Base-by-base conservation (phyloP, 2,113 vertebrate genomes). In the Macrotus californicus region DNA sequence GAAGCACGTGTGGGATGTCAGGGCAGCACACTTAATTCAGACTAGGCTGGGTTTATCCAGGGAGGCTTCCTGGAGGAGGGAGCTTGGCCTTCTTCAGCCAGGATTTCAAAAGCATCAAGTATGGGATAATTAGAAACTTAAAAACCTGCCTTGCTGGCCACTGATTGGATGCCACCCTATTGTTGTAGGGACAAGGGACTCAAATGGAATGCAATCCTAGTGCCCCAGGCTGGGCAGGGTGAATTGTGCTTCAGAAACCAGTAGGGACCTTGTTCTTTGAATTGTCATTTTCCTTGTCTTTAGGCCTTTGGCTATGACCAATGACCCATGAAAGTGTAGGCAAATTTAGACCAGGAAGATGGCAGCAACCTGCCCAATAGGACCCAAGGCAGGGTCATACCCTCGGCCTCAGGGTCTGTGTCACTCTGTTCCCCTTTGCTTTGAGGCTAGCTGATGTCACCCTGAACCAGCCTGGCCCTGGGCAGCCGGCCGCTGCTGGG, bases 1-100 rank as follows among this genome's bases (percentile, higher is more conserved):
- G 39, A 61, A 61, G 26, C 50, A 1, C 11, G 6, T 19, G 21
- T 15, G 34, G 50, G 70, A 41, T 81, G 5, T 88, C 70, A 26
- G 66, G 34, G 43, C 36, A 87, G 75, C 22, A 48, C 39, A 3
- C 4, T n/a, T 52, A 19, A 70, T 76, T 21, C 36, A 36, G 21
- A 54, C 7, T 6, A 77, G 43, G 59, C 76, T 41, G 70, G 48
- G 66, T 22, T 13, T 19, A 76, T 84, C 48, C 18, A 34, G 83
- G 61, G 48, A 64, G 83, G 67, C 95, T 94, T 93, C 86, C 73
- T 61, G 34, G 48, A 91, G 43, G 61, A 48, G n/a, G 36, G 39
- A n/a, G 26, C 22, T 41, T 50, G 46, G 75, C 29, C 79, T 85
- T 88, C 79, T 36, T 83, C 64, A 92, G 69, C 54, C 29, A 72